Base-by-base conservation (phyloP, 2,888 invertebrate genomes). In the Tetanocera ferruginea region DNA sequence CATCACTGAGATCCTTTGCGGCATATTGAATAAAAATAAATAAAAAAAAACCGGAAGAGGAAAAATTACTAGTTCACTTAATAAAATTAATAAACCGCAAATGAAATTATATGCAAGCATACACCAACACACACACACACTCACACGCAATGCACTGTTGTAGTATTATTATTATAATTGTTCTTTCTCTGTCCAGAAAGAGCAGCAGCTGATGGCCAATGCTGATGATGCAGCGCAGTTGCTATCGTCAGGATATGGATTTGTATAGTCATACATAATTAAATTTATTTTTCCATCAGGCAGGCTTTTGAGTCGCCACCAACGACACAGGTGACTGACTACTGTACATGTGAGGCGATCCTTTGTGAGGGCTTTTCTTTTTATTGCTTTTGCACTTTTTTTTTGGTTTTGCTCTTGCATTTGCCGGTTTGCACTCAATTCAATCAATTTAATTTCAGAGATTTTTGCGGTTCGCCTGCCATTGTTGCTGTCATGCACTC, bases 61-160 rank as follows among this genome's bases (percentile, higher is more conserved):
- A 17, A n/a, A 60, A 1, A 28, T 4, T 37, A 60, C 76, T 60
- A 64, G 79, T 78, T 76, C 72, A 79, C 78, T 80, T 78, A 83
- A 86, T 87, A 85, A 83, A 84, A 87, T 85, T 86, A 86, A 87
- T 86, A 85, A 86, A 83, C 86, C 87, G 81, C 86, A 87, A 86
- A 87, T 86, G 85, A 85, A 85, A 86, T 86, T 85, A 86, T 83
- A 82, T 80, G 81, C 82, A 83, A 82, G 83, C 60, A 69, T 31
- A 51, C 76, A 73, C 69, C 31, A 60, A 67, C 69, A 72, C 70
- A 78, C 66, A 62, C 62, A 64, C 28, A 66, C 8, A 57, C 49
- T 69, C n/a, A 23, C 51, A 19, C 51, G 55, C 55, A 34, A 19
- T 34, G 23, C 67, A n/a, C 23, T n/a, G 11, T 31, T 9, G 37